Percentiles rank a stretch among this genome's conserved stretches.
These are phyloP conservation scores for Sitobion miscanthi DNA, from an alignment of 1,140 invertebrate species.

Conservation along the genomic window DNA sequence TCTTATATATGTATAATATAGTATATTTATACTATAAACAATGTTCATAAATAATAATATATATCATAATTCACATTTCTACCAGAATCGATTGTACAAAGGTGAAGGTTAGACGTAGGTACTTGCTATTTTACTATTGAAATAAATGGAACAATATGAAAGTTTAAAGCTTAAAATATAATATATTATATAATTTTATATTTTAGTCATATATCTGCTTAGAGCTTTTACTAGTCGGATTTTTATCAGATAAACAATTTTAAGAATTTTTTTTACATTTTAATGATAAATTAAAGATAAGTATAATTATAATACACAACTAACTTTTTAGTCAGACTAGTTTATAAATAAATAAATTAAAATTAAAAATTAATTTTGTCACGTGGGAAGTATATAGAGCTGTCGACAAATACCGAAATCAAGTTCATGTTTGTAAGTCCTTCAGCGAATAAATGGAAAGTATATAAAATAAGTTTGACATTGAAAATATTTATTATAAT, in stretches of 20 bases:
- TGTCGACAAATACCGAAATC: not conserved
- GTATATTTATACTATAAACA: not conserved
- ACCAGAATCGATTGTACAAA: not conserved
- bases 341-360: not conserved
- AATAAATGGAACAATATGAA: not conserved
- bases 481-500: conserved; percentile 11
- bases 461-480: conserved; percentile 9
- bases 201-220: not conserved
- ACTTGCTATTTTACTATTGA: conserved; percentile 12
- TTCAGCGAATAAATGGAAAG: not conserved
- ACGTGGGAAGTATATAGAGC: not conserved
- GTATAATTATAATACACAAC: not conserved
- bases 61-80: not conserved
- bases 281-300: not conserved
- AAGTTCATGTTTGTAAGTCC: not conserved
- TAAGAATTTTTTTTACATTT: not conserved
- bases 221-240: not conserved
- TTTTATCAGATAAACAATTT: not conserved
- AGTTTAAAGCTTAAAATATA: not conserved
- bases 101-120: conserved; percentile 37
- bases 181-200: not conserved
- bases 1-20: not conserved
- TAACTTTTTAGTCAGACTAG: not conserved
- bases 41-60: not conserved
- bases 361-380: not conserved